These are phyloP conservation scores for Acrobasis repandana DNA, from an alignment of 2,888 invertebrate species.

Conservation along the genomic window DNA sequence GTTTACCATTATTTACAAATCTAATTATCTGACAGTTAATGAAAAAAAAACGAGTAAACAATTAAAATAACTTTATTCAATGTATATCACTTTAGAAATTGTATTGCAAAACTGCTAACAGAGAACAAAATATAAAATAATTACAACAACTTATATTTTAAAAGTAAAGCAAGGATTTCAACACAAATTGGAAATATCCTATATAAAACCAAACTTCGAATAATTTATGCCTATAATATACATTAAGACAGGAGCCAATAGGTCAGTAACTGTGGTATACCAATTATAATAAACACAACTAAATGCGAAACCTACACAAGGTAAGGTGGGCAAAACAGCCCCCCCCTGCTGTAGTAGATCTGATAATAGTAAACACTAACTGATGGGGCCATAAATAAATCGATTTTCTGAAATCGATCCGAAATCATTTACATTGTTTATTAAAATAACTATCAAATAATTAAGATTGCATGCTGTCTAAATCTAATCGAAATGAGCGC, in stretches of 20 bases:
- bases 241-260: background rate
- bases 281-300: background rate
- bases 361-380: too few relatives aligned
- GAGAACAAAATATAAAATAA: constrained; percentile 52
- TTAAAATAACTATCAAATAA: background rate
- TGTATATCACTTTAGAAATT: constrained; percentile 43
- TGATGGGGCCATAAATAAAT: background rate
- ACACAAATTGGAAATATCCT: constrained; percentile 29
- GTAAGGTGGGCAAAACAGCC: too few relatives aligned
- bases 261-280: background rate
- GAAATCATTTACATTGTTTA: background rate
- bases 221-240: constrained; percentile 29
- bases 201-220: constrained; percentile 19
- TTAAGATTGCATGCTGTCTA: background rate
- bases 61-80: constrained; percentile 54
- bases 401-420: background rate
- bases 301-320: background rate
- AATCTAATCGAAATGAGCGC: background rate
- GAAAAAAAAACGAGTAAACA: constrained; percentile 37
- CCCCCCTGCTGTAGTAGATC: too few relatives aligned
- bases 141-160: constrained; percentile 38
- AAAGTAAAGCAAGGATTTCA: constrained; percentile 32
- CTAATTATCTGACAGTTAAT: background rate
- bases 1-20: background rate
- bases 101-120: constrained; percentile 43